phyloP scores from a whole-genome alignment of 2,888 invertebrate species.

The Cotesia congregata region DNA sequence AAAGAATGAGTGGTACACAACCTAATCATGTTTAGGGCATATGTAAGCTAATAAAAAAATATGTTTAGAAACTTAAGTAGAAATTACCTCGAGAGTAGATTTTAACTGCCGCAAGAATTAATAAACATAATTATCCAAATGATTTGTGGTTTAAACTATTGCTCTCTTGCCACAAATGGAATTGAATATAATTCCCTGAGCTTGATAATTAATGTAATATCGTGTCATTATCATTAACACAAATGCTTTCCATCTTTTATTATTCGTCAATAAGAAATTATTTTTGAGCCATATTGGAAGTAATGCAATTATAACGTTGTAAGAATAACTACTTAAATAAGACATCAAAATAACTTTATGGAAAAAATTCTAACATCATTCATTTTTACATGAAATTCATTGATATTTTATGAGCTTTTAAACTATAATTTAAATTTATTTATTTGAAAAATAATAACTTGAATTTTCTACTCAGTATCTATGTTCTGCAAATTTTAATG shows the following conservation, averaged over 20 bases:
- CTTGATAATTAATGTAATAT: not conserved
- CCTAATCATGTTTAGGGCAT: slow-evolving; percentile 60
- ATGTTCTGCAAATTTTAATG: not conserved
- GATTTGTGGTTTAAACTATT: slow-evolving; percentile 15
- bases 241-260: slow-evolving; percentile 3
- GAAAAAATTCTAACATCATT: not conserved
- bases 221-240: slow-evolving; percentile 5
- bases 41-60: slow-evolving; percentile 41
- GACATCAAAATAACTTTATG: slow-evolving; percentile 42
- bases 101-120: slow-evolving; percentile 45
- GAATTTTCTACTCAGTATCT: not conserved
- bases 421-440: not conserved
- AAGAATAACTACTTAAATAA: slow-evolving; percentile 50
- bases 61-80: slow-evolving; percentile 23
- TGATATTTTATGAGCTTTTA: not conserved
- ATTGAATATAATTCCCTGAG: not conserved
- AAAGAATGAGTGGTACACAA: slow-evolving; percentile 71
- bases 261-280: slow-evolving; percentile 11
- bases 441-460: not conserved
- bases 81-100: slow-evolving; percentile 46
- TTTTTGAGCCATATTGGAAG: slow-evolving; percentile 48
- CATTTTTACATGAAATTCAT: slow-evolving; percentile 6
- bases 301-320: slow-evolving; percentile 45
- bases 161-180: slow-evolving; percentile 21
- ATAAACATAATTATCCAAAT: slow-evolving; percentile 33